A percentile compares a stretch with the other conserved stretches of the same genome.
Conservation (phyloP, 2,888 invertebrate genomes). For the Epirrhoe alternata region DNA sequence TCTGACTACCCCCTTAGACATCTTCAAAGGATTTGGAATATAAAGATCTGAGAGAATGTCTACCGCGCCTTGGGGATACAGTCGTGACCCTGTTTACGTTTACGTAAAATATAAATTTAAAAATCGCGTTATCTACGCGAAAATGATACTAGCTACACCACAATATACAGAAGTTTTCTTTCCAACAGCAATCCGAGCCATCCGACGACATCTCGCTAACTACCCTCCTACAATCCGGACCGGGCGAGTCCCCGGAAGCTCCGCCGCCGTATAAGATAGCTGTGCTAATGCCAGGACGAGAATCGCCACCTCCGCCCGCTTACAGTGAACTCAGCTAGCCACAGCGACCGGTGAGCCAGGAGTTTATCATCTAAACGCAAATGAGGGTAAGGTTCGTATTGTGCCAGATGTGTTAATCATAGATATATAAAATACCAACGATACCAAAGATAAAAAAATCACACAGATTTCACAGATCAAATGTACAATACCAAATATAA, state of each 20-base stretch:
- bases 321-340: constrained; percentile 90
- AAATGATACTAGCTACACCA: not conserved
- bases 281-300: constrained; percentile 87
- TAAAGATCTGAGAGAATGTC: too few relatives aligned
- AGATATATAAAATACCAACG: not conserved
- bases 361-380: constrained; percentile 71
- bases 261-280: constrained; percentile 95
- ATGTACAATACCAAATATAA: too few relatives aligned
- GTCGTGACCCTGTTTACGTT: too few relatives aligned
- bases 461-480: too few relatives aligned
- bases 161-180: not conserved
- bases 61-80: too few relatives aligned
- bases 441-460: too few relatives aligned
- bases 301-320: constrained; percentile 87
- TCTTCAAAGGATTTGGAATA: too few relatives aligned
- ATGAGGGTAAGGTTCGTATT: constrained; percentile 48
- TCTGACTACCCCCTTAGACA: too few relatives aligned
- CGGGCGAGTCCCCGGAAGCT: constrained; percentile 62
- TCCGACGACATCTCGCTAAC: constrained; percentile 71
- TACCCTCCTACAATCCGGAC: constrained; percentile 60
- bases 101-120: too few relatives aligned
- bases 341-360: constrained; percentile 60
- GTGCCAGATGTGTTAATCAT: not conserved
- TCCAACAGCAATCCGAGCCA: constrained; percentile 53
- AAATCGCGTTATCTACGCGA: too few relatives aligned